These are phyloP conservation scores for Sebastes umbrosus DNA, from an alignment of 2,797 vertebrate species.

Conservation along the genomic window DNA sequence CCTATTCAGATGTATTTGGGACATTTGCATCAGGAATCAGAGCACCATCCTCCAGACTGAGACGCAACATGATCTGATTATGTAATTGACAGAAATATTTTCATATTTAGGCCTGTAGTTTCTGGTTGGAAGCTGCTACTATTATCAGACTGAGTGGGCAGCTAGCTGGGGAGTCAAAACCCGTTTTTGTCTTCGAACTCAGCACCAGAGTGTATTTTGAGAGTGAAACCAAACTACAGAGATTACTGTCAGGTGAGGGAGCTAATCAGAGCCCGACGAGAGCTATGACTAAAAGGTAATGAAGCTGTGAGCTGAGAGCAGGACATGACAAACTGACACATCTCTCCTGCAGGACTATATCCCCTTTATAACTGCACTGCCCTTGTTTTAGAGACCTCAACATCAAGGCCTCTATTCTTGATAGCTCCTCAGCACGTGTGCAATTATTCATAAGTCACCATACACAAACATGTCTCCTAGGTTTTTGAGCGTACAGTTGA, in stretches of 20 bases:
- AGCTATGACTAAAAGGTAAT: slow-evolving; percentile 50
- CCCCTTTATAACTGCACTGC: slow-evolving; percentile 6
- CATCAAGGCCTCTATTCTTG: slow-evolving; percentile 17
- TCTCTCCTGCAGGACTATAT: slow-evolving; percentile 4
- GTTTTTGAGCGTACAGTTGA: not conserved
- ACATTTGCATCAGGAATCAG: slow-evolving; percentile 29
- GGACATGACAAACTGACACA: slow-evolving; percentile 48
- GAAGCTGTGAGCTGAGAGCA: slow-evolving; percentile 35
- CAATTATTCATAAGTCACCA: slow-evolving; percentile 4
- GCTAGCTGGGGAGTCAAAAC: slow-evolving; percentile 22
- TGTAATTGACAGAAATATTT: slow-evolving; percentile 45
- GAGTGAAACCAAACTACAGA: slow-evolving; percentile 8
- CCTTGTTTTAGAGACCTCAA: slow-evolving; percentile 21
- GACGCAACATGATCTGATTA: slow-evolving; percentile 41
- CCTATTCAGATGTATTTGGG: slow-evolving; percentile 32
- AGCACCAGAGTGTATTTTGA: slow-evolving; percentile 6
- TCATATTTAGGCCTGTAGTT: slow-evolving; percentile 32
- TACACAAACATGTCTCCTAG: not conserved
- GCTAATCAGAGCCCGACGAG: slow-evolving; percentile 32
- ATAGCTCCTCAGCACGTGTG: not conserved
- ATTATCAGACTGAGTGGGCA: slow-evolving; percentile 39
- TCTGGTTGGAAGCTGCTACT: slow-evolving; percentile 18
- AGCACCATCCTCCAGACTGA: slow-evolving; percentile 20
- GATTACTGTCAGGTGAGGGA: slow-evolving; percentile 44
- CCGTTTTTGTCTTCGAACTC: slow-evolving; percentile 19